Evolutionary conservation across 2,113 vertebrate genomes (phyloP).

Genomic region (Marcusenius ussheri): DNA sequence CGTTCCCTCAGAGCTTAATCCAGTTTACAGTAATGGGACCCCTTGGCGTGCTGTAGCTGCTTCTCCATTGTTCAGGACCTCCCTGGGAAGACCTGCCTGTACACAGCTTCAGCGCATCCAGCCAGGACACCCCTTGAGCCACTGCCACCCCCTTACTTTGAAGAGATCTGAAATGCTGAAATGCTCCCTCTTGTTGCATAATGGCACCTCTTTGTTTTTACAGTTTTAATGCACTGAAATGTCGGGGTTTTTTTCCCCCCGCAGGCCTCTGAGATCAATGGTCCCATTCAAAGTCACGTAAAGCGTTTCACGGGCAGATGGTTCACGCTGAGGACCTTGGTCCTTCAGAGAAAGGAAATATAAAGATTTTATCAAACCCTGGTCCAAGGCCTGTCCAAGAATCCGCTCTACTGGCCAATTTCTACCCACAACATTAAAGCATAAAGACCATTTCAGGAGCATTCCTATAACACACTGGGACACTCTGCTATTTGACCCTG

Average conservation of each 20-base stretch:
- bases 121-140: neutral
- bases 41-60: neutral
- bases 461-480: neutral
- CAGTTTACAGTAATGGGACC: neutral
- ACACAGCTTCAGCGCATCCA: neutral
- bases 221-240: conserved; percentile 10
- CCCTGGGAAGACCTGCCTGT: neutral
- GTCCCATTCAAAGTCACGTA: neutral
- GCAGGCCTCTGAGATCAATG: neutral
- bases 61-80: neutral
- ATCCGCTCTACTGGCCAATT: neutral
- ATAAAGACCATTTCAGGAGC: neutral
- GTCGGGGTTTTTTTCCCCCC: neutral
- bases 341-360: neutral
- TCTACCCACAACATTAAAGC: neutral
- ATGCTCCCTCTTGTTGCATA: neutral
- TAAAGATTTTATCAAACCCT: neutral
- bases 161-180: neutral
- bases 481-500: neutral
- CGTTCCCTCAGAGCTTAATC: neutral
- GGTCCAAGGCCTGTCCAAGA: neutral
- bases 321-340: neutral
- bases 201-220: neutral
- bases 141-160: neutral
- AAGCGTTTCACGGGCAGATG: neutral